Evolutionary conservation across 2,113 vertebrate genomes (phyloP).

Genomic region (Carassius carassius): DNA sequence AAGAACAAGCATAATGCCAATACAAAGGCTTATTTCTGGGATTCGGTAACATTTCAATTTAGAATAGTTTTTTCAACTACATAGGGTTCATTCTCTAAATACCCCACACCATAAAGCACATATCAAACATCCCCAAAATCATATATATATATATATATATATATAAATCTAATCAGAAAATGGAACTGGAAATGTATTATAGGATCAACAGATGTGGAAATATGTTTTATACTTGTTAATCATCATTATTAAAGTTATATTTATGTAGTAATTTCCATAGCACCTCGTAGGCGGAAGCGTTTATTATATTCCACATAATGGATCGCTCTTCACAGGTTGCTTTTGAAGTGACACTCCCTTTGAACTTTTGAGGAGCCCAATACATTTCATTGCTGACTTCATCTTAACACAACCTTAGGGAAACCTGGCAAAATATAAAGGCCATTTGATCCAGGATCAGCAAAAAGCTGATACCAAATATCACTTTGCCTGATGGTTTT

Average conservation of each 20-base stretch:
- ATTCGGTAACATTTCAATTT: too few relatives aligned
- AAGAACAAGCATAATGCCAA: neutral
- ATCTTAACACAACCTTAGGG: conserved; percentile 39
- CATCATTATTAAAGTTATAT: neutral
- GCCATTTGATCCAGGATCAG: conserved; percentile 43
- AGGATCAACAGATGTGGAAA: neutral
- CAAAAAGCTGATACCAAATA: conserved; percentile 14
- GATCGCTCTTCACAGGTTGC: conserved; percentile 50
- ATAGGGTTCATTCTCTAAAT: too few relatives aligned
- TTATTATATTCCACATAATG: conserved; percentile 37
- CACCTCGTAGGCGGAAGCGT: neutral
- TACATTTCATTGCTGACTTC: conserved; percentile 54
- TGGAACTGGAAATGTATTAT: neutral
- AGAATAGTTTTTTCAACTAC: too few relatives aligned
- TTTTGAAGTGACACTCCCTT: conserved; percentile 58
- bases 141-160: too few relatives aligned
- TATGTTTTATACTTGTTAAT: neutral
- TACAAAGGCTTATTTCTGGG: too few relatives aligned
- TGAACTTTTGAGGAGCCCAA: conserved; percentile 40
- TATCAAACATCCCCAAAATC: too few relatives aligned
- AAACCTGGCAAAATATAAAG: conserved; percentile 38
- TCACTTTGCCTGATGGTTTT: neutral
- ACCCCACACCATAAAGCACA: too few relatives aligned
- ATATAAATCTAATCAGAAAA: neutral
- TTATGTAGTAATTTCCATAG: neutral